Evolutionary conservation across 1,140 invertebrate genomes (phyloP).

Genomic region (Drosophila melanica): DNA sequence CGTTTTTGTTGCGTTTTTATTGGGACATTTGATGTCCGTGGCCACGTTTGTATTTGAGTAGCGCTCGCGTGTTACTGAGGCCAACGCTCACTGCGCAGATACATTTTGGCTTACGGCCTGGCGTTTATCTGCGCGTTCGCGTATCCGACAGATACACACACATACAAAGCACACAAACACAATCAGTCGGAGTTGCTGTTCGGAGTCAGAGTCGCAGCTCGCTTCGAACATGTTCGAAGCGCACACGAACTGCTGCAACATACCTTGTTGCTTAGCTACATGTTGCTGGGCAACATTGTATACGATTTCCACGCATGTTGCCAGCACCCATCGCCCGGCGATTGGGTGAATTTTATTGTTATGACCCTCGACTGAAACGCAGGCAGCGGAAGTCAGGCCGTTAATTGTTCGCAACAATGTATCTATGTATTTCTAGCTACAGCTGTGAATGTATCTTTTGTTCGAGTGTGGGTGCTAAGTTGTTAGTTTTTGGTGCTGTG

Average conservation of each 20-base stretch:
- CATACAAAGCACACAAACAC: constrained; percentile 11
- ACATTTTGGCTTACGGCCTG: constrained; percentile 61
- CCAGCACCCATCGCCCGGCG: neutral
- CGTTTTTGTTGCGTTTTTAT: constrained; percentile 21
- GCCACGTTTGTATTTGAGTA: constrained; percentile 53
- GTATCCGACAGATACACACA: constrained; percentile 49
- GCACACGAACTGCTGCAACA: constrained; percentile 1
- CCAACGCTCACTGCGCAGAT: constrained; percentile 67
- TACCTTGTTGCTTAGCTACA: constrained; percentile 4
- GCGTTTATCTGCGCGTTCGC: constrained; percentile 56
- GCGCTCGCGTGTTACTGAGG: constrained; percentile 75
- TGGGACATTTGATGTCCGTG: constrained; percentile 30
- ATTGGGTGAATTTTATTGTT: constrained; percentile 3
- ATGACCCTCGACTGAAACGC: constrained; percentile 1
- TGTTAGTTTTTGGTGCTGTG: constrained; percentile 10
- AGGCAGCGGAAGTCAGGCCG: constrained; percentile 25
- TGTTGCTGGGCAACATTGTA: constrained; percentile 28
- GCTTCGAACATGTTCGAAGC: constrained; percentile 36
- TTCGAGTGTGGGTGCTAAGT: constrained; percentile 65
- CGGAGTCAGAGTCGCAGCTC: constrained; percentile 6
- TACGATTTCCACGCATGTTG: constrained; percentile 11
- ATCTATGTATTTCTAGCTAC: constrained; percentile 1
- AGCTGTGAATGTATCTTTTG: neutral
- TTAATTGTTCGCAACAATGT: constrained; percentile 54
- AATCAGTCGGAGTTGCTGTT: neutral